Conservation (phyloP, 2,888 invertebrate genomes). For the Lasius platythorax region DNA sequence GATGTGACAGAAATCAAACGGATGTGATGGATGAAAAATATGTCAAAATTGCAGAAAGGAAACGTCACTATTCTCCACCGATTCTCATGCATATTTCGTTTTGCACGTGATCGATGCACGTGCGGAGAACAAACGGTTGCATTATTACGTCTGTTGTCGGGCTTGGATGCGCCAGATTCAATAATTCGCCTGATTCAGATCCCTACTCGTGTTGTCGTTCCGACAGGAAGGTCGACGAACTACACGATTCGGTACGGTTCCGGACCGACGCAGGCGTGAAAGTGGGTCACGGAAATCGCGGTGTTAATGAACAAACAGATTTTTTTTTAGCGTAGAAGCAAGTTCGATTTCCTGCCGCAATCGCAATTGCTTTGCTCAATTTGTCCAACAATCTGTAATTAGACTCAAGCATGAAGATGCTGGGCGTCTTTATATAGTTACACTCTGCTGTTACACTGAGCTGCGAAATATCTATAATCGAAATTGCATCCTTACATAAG, state of each 20-base stretch:
- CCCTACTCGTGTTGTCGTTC: constrained; percentile 34
- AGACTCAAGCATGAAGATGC: background rate
- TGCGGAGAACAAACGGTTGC: background rate
- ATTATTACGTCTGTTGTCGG: background rate
- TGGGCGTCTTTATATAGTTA: background rate
- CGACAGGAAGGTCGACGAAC: constrained; percentile 51
- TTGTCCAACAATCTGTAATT: background rate
- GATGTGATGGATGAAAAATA: background rate
- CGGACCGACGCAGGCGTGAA: constrained; percentile 53
- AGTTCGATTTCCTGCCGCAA: background rate
- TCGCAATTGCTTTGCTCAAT: background rate
- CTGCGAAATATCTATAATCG: background rate
- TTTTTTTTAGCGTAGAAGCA: constrained; percentile 60
- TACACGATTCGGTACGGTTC: constrained; percentile 47
- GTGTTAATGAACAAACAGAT: constrained; percentile 51
- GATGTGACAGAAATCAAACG: background rate
- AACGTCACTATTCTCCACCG: background rate
- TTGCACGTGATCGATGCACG: background rate
- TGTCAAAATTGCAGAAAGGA: background rate
- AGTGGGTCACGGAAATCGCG: constrained; percentile 59
- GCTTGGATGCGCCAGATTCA: background rate
- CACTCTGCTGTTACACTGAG: too few species aligned
- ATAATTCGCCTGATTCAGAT: constrained; percentile 10
- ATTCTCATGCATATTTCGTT: background rate
- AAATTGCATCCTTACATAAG: background rate